Conservation (phyloP, 2,888 invertebrate genomes). For the Ochlodes sylvanus region DNA sequence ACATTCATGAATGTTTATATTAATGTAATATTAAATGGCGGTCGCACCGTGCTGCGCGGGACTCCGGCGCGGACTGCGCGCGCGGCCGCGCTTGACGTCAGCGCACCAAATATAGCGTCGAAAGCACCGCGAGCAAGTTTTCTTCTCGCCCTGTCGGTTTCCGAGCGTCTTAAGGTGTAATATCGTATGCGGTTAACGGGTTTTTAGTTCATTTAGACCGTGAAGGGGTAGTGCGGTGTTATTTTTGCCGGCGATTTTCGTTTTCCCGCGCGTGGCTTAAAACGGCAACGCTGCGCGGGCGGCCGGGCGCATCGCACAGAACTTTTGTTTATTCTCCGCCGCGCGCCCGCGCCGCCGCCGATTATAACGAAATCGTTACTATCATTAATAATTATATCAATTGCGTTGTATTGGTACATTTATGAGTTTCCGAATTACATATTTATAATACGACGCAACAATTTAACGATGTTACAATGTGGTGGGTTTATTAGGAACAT, state of each 20-base stretch:
- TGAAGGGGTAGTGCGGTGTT: constrained; percentile 75
- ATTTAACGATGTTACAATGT: constrained; percentile 6
- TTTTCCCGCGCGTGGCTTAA: constrained; percentile 77
- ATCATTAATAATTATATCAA: constrained; percentile 23
- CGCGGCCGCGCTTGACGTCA: constrained; percentile 68
- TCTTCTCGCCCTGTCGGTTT: constrained; percentile 40
- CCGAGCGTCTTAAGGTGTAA: constrained; percentile 45
- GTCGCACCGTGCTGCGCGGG: constrained; percentile 70
- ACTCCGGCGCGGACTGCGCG: constrained; percentile 74
- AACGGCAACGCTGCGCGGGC: constrained; percentile 74
- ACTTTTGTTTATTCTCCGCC: constrained; percentile 64
- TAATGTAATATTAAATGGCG: constrained; percentile 38
- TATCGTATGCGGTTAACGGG: constrained; percentile 44
- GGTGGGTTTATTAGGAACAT: not conserved
- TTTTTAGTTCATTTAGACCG: constrained; percentile 52
- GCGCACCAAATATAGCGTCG: constrained; percentile 71
- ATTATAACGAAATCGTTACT: constrained; percentile 13
- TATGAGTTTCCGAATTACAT: constrained; percentile 7
- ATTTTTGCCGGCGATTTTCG: constrained; percentile 80
- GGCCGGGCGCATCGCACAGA: constrained; percentile 53
- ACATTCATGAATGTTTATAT: constrained; percentile 39
- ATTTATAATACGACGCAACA: not conserved
- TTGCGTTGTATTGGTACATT: constrained; percentile 23
- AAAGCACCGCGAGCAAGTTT: constrained; percentile 52
- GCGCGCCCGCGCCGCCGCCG: constrained; percentile 19